These are phyloP conservation scores for Stichodactyla mertensii DNA, from an alignment of 64 coral and sea anemone genomes.

Conservation along the genomic window DNA sequence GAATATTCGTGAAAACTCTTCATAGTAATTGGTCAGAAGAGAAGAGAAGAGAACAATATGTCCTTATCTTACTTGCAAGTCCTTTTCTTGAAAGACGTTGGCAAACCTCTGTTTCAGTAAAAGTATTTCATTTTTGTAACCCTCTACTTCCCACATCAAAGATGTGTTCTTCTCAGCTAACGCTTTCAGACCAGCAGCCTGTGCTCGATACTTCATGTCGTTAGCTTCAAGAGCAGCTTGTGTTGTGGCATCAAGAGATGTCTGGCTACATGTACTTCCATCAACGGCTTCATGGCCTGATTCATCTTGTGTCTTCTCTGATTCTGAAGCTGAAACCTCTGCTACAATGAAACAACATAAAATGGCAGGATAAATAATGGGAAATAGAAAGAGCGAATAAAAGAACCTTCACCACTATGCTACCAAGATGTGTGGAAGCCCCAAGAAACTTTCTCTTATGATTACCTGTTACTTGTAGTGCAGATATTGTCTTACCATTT, in stretches of 20 bases:
- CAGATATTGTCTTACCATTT: neutral
- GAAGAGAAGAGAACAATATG: neutral
- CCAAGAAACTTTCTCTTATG: neutral
- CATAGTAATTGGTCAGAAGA: neutral
- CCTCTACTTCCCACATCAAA: conserved; percentile 81
- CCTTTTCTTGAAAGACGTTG: conserved; percentile 45
- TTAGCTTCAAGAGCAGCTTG: conserved; percentile 42
- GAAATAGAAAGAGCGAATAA: neutral
- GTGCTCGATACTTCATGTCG: conserved; percentile 56
- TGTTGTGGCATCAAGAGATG: neutral
- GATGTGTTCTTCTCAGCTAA: conserved; percentile 73
- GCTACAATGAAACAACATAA: neutral
- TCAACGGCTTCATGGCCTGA: neutral
- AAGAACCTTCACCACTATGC: neutral
- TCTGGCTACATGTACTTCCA: neutral
- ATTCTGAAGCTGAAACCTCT: conserved; percentile 3
- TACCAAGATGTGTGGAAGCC: neutral
- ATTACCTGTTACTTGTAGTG: neutral
- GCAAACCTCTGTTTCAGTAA: conserved; percentile 48
- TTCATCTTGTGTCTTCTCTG: conserved; percentile 26
- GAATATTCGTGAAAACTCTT: neutral
- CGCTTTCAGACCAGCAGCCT: conserved; percentile 60
- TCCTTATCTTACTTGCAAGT: conserved; percentile 39
- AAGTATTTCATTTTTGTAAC: conserved; percentile 73
- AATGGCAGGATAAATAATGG: neutral